Conservation (phyloP, 1,140 invertebrate genomes). For the Drosophila busckii region DNA sequence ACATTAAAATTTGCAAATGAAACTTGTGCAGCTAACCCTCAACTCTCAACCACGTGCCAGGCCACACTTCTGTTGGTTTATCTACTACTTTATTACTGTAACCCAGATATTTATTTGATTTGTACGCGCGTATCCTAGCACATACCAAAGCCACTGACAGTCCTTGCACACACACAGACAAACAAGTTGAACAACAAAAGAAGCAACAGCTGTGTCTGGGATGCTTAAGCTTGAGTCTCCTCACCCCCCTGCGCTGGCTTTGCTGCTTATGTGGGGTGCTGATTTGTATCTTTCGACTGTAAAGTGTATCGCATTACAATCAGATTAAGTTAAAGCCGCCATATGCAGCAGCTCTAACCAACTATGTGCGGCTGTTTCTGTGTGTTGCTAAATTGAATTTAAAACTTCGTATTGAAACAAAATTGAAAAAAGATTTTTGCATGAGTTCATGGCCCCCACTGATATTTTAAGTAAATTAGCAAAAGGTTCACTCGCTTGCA, state of each 20-base stretch:
- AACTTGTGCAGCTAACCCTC: no score
- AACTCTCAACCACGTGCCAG: slow-evolving; percentile 27
- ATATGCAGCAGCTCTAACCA: slow-evolving; percentile 18
- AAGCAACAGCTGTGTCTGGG: slow-evolving; percentile 62
- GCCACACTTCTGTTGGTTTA: slow-evolving; percentile 58
- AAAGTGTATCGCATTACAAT: slow-evolving; percentile 75
- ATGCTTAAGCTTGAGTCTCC: slow-evolving; percentile 14
- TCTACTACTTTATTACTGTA: slow-evolving; percentile 76
- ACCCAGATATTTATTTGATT: slow-evolving; percentile 76
- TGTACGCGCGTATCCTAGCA: slow-evolving; percentile 60
- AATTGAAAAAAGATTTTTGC: slow-evolving; percentile 69
- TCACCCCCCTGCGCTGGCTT: slow-evolving; percentile 1
- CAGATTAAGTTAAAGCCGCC: slow-evolving; percentile 71
- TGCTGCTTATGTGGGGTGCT: slow-evolving; percentile 56
- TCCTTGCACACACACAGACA: background rate
- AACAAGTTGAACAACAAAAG: slow-evolving; percentile 44
- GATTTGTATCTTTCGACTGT: slow-evolving; percentile 72
- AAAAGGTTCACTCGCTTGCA: no score
- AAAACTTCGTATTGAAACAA: slow-evolving; percentile 63
- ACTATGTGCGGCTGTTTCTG: background rate
- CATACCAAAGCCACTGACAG: slow-evolving; percentile 12
- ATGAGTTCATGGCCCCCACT: slow-evolving; percentile 8
- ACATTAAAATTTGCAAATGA: no score
- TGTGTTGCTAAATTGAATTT: slow-evolving; percentile 62
- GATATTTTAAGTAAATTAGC: slow-evolving; percentile 69